Base-by-base conservation (phyloP, 2,888 invertebrate genomes). In the Tiphia femorata region DNA sequence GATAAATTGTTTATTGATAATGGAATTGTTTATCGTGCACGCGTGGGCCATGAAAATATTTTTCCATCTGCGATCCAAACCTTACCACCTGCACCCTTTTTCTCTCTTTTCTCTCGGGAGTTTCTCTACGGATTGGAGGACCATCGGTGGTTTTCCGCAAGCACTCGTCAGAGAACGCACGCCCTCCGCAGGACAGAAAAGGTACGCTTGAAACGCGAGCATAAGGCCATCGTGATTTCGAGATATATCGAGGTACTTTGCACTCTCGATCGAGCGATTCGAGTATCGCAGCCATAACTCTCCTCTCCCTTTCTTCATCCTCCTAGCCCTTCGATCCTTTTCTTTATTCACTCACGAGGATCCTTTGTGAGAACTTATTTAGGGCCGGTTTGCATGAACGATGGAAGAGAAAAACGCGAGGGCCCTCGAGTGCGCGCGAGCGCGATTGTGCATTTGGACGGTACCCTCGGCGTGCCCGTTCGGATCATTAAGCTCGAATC, bases 401-500 rank as follows among this genome's bases (percentile, higher is more conserved):
- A 61, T 27, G 40, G 23, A 33, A 58, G 53, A 62, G 63, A 49
- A 56, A 42, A 23, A 27, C 27, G 38, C 25, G 29, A 52, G 40
- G 63, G 60, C 55, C 58, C 67, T 70, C 58, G 58, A 50, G 38
- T 58, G 33, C 2, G 19, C 56, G 37, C 56, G 61, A 12, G 20
- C 21, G 20, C 10, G n/a, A 61, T 66, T 70, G 74, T 65, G 64
- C 73, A 65, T 61, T 74, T 70, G 49, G 59, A 51, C n/a, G 54
- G 49, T 49, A n/a, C 33, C 58, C 42, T 37, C 40, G 35, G 35
- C 47, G 33, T 29, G 23, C 21, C 37, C 49, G 44, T 63, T 57
- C 74, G 67, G 64, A 33, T 70, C 69, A 77, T 77, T 79, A 77
- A 70, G 63, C 70, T 62, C 65, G 60, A 77, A 77, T 72, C 64